These are phyloP conservation scores for Nephotettix cincticeps DNA, from an alignment of 1,140 invertebrate species.

Conservation along the genomic window DNA sequence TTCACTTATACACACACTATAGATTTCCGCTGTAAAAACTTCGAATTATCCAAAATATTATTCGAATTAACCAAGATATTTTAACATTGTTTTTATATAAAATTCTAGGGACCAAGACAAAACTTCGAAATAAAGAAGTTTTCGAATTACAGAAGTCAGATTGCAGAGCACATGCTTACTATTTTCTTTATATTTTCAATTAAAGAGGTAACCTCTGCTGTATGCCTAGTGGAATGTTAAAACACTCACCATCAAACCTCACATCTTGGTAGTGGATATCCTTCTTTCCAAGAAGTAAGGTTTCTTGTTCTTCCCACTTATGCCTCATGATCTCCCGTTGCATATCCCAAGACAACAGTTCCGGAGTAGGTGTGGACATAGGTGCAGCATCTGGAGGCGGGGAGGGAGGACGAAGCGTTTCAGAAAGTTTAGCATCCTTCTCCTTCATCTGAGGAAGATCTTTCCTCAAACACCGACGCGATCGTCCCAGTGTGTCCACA, in stretches of 20 bases:
- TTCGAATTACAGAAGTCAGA: too few species aligned
- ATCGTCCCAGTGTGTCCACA: slow-evolving; percentile 82
- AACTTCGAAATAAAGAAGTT: too few species aligned
- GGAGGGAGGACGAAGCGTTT: slow-evolving; percentile 38
- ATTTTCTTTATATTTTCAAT: too few species aligned
- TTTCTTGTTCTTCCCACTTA: slow-evolving; percentile 68
- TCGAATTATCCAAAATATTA: too few species aligned
- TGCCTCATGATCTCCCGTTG: slow-evolving; percentile 55
- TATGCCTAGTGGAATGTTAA: too few species aligned
- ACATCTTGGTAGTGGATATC: slow-evolving; percentile 89
- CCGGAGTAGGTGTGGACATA: slow-evolving; percentile 29
- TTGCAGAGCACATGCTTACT: too few species aligned
- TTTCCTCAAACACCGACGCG: slow-evolving; percentile 74
- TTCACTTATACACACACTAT: too few species aligned
- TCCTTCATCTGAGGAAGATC: slow-evolving; percentile 71
- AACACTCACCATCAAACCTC: slow-evolving; percentile 74
- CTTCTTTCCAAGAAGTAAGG: slow-evolving; percentile 54
- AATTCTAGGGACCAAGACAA: too few species aligned
- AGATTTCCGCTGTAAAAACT: too few species aligned
- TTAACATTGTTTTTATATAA: too few species aligned
- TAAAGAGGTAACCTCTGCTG: too few species aligned
- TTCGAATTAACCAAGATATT: too few species aligned
- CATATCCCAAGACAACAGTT: slow-evolving; percentile 53
- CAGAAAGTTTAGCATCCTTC: slow-evolving; percentile 58
- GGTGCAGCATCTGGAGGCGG: slow-evolving; percentile 32